phyloP scores from a whole-genome alignment of 2,888 invertebrate genomes.

The Cyaniris semiargus region DNA sequence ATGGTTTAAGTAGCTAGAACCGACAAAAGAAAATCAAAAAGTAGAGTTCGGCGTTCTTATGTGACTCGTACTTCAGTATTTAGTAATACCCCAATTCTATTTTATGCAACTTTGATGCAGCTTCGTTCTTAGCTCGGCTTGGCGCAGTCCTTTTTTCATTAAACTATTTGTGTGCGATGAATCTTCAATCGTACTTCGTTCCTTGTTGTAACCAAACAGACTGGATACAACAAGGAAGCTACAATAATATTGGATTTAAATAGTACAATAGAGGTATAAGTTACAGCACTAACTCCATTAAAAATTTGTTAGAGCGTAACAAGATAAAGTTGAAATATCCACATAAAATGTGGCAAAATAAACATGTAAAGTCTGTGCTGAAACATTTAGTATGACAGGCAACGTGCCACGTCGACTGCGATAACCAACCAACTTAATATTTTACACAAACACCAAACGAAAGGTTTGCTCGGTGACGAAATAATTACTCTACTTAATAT shows the following conservation, averaged over 20 bases:
- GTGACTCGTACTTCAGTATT: background rate
- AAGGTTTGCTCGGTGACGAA: constrained; percentile 28
- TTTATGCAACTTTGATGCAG: no score
- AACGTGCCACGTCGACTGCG: constrained; percentile 15
- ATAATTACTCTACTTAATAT: constrained; percentile 21
- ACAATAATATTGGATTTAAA: no score
- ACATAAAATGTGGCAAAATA: background rate
- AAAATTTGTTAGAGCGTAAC: background rate
- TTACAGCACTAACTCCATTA: no score
- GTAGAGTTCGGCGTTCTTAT: background rate
- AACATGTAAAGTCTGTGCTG: background rate
- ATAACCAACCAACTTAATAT: background rate
- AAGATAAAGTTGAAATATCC: background rate
- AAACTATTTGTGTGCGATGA: no score
- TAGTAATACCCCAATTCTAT: no score
- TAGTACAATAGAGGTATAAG: no score
- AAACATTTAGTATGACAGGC: background rate
- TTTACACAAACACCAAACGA: constrained; percentile 28
- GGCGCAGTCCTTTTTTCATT: no score
- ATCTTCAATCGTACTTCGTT: no score
- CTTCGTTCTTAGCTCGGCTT: no score
- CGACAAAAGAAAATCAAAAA: background rate
- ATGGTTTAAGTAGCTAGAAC: background rate
- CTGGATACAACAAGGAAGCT: no score
- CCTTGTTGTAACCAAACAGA: no score